Evolutionary conservation across 2,113 vertebrate species (phyloP), one percentile per base, ranked within the genome.

Genomic region (Apodemus sylvaticus): DNA sequence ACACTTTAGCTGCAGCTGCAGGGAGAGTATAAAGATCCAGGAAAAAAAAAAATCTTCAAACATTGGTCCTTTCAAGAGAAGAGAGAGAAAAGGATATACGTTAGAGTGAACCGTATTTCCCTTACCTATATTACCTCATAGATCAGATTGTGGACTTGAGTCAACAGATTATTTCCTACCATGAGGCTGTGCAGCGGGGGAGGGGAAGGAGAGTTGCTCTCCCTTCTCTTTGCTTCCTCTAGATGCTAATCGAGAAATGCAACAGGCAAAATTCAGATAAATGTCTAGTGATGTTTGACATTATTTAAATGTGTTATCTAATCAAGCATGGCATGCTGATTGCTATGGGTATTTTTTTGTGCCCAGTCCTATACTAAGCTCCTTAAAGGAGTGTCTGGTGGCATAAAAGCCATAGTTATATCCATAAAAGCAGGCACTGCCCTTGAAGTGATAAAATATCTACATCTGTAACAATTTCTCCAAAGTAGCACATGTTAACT

Each of bases 11-110:
- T 55, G 31, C 64, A 94, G 60, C 71, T 96, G 45, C n/a, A 85
- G 5, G 31, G 64, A 34, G 87, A 95, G 93, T 94, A 90, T 90
- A 94, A 96, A 93, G 85, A 94, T 34, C 36, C 51, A 82, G 70
- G 79, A 66, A 66, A 66, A 66, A 62, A 62, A 20, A 22, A n/a
- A 13, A 76, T 73, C 68, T 96, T 93, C 51, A 95, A 51, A 66
- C 64, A 66, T n/a, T 86, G 55, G 70, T 36, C 36, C 55, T 78
- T 96, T 93, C 42, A 79, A 64, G 45, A 95, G 66, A 64, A 95
- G 66, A 71, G 39, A 94, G 45, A 58, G 12, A 74, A 16, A 91
- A 70, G 24, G 20, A 51, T 60, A 48, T 55, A 68, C 14, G 62
- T 94, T 53, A 77, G 42, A 71, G 71, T 58, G 34, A 39, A 51